Evolutionary conservation across 2,113 vertebrate species (phyloP).

Genomic region (Pteropus alecto): DNA sequence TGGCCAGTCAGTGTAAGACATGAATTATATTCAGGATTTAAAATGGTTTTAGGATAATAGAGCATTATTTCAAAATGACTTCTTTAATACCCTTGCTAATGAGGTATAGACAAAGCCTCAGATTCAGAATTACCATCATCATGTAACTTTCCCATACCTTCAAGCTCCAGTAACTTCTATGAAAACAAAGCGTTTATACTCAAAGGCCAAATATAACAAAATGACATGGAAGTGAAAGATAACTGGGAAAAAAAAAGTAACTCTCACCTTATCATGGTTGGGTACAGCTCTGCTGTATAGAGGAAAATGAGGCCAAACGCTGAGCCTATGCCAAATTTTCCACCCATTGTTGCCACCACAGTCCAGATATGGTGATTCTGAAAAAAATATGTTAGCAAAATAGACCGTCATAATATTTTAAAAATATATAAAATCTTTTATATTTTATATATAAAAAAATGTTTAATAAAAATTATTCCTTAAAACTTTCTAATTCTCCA

Average conservation of each 20-base stretch:
- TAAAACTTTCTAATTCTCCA: neutral
- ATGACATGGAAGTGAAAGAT: neutral
- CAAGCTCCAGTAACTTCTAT: neutral
- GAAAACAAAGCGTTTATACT: neutral
- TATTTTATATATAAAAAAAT: too few species aligned
- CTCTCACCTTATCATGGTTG: constrained; percentile 91
- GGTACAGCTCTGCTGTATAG: constrained; percentile 95
- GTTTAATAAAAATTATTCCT: neutral
- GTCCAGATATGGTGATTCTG: constrained; percentile 77
- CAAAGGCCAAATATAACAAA: neutral
- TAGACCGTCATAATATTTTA: neutral
- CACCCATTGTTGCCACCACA: constrained; percentile 87
- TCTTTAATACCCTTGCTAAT: neutral
- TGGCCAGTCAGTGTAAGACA: neutral
- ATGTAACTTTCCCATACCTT: neutral
- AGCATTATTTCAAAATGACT: neutral
- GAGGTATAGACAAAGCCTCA: neutral
- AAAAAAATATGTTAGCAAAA: constrained; percentile 40
- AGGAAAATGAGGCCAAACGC: constrained; percentile 94
- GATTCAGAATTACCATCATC: neutral
- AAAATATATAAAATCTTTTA: neutral
- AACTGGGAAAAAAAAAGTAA: neutral
- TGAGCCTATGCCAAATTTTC: constrained; percentile 92
- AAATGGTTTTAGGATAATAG: neutral
- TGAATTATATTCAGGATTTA: neutral